Base-by-base conservation (phyloP, 2,888 invertebrate species). In the Hofmannophila pseudospretella region DNA sequence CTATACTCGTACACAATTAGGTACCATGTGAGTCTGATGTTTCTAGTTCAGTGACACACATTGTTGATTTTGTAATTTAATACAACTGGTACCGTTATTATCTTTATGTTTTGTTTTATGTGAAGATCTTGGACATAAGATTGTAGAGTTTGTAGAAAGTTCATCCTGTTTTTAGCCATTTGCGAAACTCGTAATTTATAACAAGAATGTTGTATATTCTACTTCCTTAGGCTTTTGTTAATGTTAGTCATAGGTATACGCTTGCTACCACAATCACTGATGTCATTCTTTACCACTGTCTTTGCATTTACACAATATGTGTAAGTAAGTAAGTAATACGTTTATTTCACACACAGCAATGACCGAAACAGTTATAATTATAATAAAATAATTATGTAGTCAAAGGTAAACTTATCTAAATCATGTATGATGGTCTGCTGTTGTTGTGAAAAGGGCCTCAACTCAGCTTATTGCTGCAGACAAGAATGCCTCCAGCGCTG, bases 31-130 rank as follows among this genome's bases (percentile, higher is more conserved):
- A 51, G 57, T 47, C 46, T 52, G 49, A 58, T 49, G 39, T 60
- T 57, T 61, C 58, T 68, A 67, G 62, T 69, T 67, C 58, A 59
- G 54, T 65, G 68, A 60, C 67, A 69, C 54, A 68, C 53, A 48
- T 45, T 25, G 45, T 42, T 42, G 49, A 38, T 44, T 49, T 51
- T 50, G 52, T 58, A 47, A 49, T 46, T 45, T 38, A 38, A 36
- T 47, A 36, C 42, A 41, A 49, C 37, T 47, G 38, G 38, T 54
- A 54, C 45, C 43, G 42, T 43, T 52, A 36, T 28, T 14, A 20
- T 26, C 19, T 36, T 34, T n/a, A 30, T 12, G 23, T 33, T 40
- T 33, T 40, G 27, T 32, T 9, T 31, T 31, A 10, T 7, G 16
- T 26, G 20, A 4, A n/a, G 7, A 12, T 11, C 4, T 27, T 8